Conservation (phyloP, 1,140 invertebrate genomes). For the Ephestia elutella region DNA sequence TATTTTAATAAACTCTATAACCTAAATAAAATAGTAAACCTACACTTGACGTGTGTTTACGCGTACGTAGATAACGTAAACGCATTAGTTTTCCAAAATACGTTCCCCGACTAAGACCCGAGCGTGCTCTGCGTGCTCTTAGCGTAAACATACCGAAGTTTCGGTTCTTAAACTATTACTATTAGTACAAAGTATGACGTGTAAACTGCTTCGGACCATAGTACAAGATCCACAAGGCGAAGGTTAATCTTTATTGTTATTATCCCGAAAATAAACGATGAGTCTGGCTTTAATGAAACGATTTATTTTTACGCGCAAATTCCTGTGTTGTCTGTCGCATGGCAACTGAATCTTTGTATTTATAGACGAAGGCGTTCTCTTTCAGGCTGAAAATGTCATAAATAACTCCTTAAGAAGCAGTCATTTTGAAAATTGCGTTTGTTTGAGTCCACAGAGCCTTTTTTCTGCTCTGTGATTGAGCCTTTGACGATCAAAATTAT, state of each 20-base stretch:
- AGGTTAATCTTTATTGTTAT: slow-evolving; percentile 21
- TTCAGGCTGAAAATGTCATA: too few species aligned
- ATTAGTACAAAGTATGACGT: slow-evolving; percentile 14
- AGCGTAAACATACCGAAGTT: slow-evolving; percentile 45
- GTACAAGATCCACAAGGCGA: slow-evolving; percentile 20
- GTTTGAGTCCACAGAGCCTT: too few species aligned
- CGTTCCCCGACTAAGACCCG: slow-evolving; percentile 7
- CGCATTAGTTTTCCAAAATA: slow-evolving; percentile 20
- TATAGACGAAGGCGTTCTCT: neutral
- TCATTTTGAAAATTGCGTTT: too few species aligned
- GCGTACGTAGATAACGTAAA: slow-evolving; percentile 15
- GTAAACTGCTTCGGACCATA: slow-evolving; percentile 8
- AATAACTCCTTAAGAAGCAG: too few species aligned
- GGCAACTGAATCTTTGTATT: neutral
- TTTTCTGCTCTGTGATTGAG: too few species aligned
- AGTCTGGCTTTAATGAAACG: slow-evolving; percentile 3
- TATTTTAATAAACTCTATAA: neutral
- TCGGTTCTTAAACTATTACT: slow-evolving; percentile 38
- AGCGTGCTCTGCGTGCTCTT: slow-evolving; percentile 37
- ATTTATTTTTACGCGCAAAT: slow-evolving; percentile 3
- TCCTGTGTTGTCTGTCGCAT: slow-evolving; percentile 1
- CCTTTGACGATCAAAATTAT: too few species aligned
- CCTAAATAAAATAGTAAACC: neutral
- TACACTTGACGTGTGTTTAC: slow-evolving; percentile 1
- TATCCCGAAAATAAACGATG: slow-evolving; percentile 11